phyloP scores from a whole-genome alignment of 2,797 vertebrate genomes.

The Antrozous pallidus region DNA sequence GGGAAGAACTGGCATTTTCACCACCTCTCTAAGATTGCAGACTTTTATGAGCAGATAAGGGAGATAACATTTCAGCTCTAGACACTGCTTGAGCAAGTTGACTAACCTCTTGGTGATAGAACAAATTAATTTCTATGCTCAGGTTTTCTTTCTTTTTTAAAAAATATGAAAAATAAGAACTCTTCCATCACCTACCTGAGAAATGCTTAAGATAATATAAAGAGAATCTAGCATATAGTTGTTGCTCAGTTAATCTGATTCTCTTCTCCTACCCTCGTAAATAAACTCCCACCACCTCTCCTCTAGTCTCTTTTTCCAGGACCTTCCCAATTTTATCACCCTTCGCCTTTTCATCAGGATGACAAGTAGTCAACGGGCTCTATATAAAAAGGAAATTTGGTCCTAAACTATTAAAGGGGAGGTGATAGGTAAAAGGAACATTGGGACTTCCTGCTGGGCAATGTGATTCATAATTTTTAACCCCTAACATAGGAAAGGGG shows the following conservation, averaged over 20 bases:
- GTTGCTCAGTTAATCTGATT: not conserved
- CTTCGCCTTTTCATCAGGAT: not conserved
- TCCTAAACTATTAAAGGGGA: not conserved
- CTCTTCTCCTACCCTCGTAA: not conserved
- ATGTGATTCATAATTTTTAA: not conserved
- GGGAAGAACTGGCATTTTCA: not conserved
- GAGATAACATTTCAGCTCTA: not conserved
- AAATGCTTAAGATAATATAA: not conserved
- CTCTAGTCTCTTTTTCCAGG: not conserved
- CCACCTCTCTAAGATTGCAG: not conserved
- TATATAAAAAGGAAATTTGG: not conserved
- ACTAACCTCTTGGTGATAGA: not conserved
- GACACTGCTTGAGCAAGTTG: not conserved
- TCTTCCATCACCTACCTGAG: not conserved
- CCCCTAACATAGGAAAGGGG: not conserved
- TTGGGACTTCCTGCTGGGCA: not conserved
- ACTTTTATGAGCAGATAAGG: not conserved
- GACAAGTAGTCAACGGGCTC: not conserved
- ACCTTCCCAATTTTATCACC: not conserved
- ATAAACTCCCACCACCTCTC: not conserved
- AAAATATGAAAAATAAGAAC: not conserved
- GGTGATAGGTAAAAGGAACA: not conserved
- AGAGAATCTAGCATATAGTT: not conserved
- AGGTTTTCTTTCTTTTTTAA: not conserved
- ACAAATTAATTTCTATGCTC: not conserved